Evolutionary conservation across 2,888 invertebrate species (phyloP).

Genomic region (Tipula lateralis): DNA sequence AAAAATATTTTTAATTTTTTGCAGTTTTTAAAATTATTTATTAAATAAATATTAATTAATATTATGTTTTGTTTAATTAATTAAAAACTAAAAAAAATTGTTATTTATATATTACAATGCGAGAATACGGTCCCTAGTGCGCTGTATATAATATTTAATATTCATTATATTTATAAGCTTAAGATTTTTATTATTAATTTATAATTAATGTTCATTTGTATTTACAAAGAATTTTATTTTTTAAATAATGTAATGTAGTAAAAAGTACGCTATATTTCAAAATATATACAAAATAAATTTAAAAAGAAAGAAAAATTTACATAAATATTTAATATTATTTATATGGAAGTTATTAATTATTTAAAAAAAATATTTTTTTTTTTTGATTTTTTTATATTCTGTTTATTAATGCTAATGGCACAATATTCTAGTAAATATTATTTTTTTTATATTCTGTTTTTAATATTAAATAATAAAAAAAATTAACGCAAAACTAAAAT

Average conservation of each 20-base stretch:
- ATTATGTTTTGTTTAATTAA: neutral
- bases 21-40: neutral
- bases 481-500: neutral
- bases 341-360: constrained; percentile 5
- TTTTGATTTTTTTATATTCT: neutral
- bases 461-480: neutral
- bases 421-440: neutral
- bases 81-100: neutral
- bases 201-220: neutral
- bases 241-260: neutral
- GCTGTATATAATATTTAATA: neutral
- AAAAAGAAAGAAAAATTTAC: neutral
- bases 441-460: neutral
- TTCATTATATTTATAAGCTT: neutral
- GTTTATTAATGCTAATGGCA: neutral
- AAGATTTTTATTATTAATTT: neutral
- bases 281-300: neutral
- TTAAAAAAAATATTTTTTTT: neutral
- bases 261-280: neutral
- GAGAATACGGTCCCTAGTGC: constrained; percentile 30
- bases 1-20: neutral
- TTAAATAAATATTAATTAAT: neutral
- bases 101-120: constrained; percentile 19
- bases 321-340: neutral
- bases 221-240: neutral